Base-by-base conservation (phyloP, 2,888 invertebrate genomes). In the Andrena fulva region DNA sequence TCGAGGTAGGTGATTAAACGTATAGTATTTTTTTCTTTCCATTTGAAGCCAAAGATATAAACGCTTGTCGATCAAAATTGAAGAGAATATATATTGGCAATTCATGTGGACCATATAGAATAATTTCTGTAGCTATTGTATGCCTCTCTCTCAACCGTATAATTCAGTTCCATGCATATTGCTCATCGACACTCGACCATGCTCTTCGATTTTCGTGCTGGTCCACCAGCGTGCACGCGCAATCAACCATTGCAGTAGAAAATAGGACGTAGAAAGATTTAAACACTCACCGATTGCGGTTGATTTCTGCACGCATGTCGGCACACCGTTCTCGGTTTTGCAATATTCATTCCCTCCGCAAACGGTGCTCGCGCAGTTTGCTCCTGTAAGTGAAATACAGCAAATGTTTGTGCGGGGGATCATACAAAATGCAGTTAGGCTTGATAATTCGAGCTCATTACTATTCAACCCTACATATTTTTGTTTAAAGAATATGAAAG, bases 321-420 rank as follows among this genome's bases (percentile, higher is more conserved):
- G 91, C 33, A 76, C 75, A 12, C 92, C 93, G 68, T 92, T 91
- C 60, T 92, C 91, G 0, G 87, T 91, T 77, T 87, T 92, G 80
- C 93, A 93, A 68, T 92, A 92, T 69, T 93, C 90, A 20, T 93
- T 92, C 12, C 77, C 79, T 3, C 90, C 89, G 73, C 93, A 93
- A 10, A 91, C 77, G 71, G 89, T 90, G 12, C 88, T 89, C 1
- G 89, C 79, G 63, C 93, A 93, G 77, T 87, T 91, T 33, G 85
- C 84, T 8, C 79, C 93, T 92, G 72, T 20, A 70, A 75, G 81
- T 48, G 3, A 16, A 20, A 60, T 8, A 8, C n/a, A 33, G 6
- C 4, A 20, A 20, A 20, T 33, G 24, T 50, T 59, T 50, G n/a
- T 56, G 8, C 2, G 12, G 16, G 20, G 12, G 10, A 42, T 42